phyloP scores from a whole-genome alignment of 92 coral and sea anemone genomes.

The Actinernus sp. region DNA sequence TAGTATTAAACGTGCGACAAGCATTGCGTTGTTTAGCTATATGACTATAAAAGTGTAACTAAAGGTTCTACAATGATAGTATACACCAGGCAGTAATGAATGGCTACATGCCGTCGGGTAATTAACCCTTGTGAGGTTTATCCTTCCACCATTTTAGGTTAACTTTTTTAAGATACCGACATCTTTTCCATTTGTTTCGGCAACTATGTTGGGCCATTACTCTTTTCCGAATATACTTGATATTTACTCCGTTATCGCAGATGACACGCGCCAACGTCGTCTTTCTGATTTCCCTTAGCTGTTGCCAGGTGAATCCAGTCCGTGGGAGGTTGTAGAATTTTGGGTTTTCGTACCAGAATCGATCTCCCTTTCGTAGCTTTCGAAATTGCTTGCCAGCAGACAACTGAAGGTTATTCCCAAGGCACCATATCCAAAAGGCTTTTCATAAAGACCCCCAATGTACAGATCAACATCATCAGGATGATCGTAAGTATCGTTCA shows the following conservation, averaged over 20 bases:
- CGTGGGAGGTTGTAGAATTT: background rate
- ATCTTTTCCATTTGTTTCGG: background rate
- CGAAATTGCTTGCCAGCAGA: constrained; percentile 34
- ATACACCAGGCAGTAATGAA: no score
- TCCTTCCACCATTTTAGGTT: background rate
- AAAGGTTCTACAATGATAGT: no score
- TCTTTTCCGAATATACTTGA: background rate
- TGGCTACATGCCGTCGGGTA: no score
- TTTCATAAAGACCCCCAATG: constrained; percentile 43
- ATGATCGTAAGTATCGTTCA: constrained; percentile 11
- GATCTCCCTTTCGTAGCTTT: constrained; percentile 32
- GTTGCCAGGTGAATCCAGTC: constrained; percentile 15
- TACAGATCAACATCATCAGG: constrained; percentile 41
- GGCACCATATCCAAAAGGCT: constrained; percentile 8
- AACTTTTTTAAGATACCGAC: background rate
- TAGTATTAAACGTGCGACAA: no score
- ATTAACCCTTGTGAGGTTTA: background rate
- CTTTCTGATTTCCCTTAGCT: constrained; percentile 30
- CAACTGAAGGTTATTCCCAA: constrained; percentile 36
- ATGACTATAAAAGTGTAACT: no score
- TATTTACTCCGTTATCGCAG: constrained; percentile 43
- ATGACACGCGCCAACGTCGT: constrained; percentile 22
- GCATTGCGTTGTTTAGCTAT: no score
- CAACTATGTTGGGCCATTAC: background rate
- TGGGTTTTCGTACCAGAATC: constrained; percentile 69